Conservation (phyloP, 2,797 vertebrate species). For the Etheostoma perlongum region DNA sequence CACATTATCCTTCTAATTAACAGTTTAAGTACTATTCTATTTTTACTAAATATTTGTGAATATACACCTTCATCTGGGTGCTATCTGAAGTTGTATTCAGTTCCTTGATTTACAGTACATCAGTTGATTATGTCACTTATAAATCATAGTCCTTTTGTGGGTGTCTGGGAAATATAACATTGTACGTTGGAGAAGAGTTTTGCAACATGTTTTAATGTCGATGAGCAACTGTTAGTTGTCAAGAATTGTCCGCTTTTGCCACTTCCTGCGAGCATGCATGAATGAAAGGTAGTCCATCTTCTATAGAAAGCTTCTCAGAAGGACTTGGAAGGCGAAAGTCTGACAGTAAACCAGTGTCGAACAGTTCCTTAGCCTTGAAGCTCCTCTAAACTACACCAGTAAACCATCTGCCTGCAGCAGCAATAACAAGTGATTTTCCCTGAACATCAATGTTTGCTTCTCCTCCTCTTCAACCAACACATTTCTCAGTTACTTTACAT, state of each 20-base stretch:
- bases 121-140: too few relatives aligned
- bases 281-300: background rate
- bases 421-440: background rate
- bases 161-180: background rate
- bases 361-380: background rate
- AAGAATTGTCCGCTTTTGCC: background rate
- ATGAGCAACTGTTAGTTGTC: background rate
- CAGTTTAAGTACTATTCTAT: too few relatives aligned
- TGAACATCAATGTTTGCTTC: background rate
- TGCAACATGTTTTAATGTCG: background rate
- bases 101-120: background rate
- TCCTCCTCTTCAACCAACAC: constrained; percentile 5
- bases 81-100: background rate
- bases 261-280: background rate
- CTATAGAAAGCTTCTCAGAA: background rate
- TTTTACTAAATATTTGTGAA: too few relatives aligned
- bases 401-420: background rate
- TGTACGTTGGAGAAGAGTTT: background rate
- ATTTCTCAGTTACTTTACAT: constrained; percentile 33
- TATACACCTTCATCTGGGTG: background rate
- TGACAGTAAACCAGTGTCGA: background rate
- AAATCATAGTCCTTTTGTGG: too few relatives aligned
- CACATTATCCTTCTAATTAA: background rate
- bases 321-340: background rate
- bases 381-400: constrained; percentile 3